These are phyloP conservation scores for Chrysocyon brachyurus DNA, from an alignment of 2,797 vertebrate species.

Conservation along the genomic window DNA sequence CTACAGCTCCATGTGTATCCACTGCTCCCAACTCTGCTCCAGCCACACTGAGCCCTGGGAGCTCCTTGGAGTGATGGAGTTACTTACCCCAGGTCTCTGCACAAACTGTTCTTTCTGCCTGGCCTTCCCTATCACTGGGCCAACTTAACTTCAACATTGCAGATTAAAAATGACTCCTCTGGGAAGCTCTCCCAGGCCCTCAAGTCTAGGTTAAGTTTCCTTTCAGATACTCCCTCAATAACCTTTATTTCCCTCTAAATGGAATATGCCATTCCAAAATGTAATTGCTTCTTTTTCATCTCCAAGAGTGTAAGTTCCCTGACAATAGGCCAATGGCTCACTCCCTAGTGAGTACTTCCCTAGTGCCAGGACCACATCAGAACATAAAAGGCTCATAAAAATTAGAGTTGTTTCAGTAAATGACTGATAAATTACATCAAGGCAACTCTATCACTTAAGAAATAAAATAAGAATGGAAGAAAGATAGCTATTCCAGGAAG, in stretches of 20 bases:
- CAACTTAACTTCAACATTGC: neutral
- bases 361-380: neutral
- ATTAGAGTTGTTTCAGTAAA: neutral
- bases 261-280: neutral
- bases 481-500: neutral
- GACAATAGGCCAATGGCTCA: neutral
- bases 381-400: neutral
- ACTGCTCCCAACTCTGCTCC: neutral
- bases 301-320: neutral
- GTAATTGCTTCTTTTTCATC: neutral
- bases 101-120: neutral
- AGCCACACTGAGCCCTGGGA: neutral
- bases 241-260: neutral
- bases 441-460: neutral
- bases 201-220: neutral
- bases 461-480: neutral
- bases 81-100: neutral
- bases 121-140: neutral
- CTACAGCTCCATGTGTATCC: neutral
- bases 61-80: neutral
- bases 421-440: neutral
- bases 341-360: neutral
- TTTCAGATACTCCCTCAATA: neutral
- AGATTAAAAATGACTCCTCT: neutral
- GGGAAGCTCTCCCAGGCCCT: neutral